These are phyloP conservation scores for Ursus arctos DNA, from an alignment of 2,113 vertebrate genomes.

Conservation along the genomic window DNA sequence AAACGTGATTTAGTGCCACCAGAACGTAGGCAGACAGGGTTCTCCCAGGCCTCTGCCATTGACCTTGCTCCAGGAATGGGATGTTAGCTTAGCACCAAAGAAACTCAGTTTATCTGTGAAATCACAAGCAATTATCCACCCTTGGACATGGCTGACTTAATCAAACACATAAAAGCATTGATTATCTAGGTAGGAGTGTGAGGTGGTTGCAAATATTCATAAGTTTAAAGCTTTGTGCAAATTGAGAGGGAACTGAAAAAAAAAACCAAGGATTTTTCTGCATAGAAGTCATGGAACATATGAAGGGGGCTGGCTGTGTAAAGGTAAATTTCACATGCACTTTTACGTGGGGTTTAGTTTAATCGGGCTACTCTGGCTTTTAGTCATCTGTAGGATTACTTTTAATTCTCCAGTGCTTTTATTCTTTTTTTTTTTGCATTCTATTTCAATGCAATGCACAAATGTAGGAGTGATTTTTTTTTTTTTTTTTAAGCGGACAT, in stretches of 20 bases:
- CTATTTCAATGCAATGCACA: neutral
- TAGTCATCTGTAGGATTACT: neutral
- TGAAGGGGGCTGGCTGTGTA: neutral
- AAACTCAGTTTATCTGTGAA: constrained; percentile 29
- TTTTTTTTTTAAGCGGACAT: neutral
- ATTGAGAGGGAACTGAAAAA: neutral
- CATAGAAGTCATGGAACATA: neutral
- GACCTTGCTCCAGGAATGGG: neutral
- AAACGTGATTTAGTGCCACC: fast-evolving
- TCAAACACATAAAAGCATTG: neutral
- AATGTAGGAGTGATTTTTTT: neutral
- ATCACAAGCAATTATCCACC: neutral
- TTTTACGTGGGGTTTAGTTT: neutral
- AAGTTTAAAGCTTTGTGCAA: neutral
- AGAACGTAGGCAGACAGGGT: neutral
- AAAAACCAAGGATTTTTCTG: neutral
- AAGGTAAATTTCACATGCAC: neutral
- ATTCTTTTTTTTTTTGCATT: neutral
- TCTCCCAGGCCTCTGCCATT: neutral
- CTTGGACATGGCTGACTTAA: neutral
- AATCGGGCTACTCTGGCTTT: neutral
- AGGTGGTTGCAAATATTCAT: neutral
- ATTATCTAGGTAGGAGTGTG: neutral
- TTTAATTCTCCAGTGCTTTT: neutral
- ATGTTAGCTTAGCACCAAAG: neutral